These are phyloP conservation scores for Prosopocoilus inquinatus DNA, from an alignment of 2,888 invertebrate genomes.

Conservation along the genomic window DNA sequence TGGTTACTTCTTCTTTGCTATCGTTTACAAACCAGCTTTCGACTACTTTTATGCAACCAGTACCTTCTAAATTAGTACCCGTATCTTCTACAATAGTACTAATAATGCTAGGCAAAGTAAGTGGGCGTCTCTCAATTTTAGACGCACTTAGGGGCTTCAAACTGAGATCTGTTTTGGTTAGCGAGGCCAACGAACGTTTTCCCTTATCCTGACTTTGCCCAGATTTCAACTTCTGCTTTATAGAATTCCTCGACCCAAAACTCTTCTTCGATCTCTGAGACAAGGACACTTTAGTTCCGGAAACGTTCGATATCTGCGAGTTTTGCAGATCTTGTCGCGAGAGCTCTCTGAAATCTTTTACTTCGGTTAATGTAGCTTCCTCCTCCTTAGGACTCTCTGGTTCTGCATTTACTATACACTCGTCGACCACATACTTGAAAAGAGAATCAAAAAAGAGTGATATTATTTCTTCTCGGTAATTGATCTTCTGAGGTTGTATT, in stretches of 20 bases:
- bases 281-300: constrained; percentile 22
- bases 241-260: too few relatives aligned
- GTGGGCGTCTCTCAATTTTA: too few relatives aligned
- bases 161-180: too few relatives aligned
- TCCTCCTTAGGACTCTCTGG: not conserved
- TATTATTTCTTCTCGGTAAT: constrained; percentile 33
- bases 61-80: not conserved
- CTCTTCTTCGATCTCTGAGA: constrained; percentile 9
- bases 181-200: too few relatives aligned
- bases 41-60: not conserved
- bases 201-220: too few relatives aligned
- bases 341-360: constrained; percentile 26
- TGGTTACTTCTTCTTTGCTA: constrained; percentile 52
- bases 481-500: constrained; percentile 7
- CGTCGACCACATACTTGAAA: constrained; percentile 28
- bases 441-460: constrained; percentile 32
- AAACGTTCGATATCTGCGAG: constrained; percentile 10
- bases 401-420: constrained; percentile 13
- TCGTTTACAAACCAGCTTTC: constrained; percentile 16
- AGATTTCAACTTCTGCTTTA: too few relatives aligned
- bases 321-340: constrained; percentile 20
- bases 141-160: too few relatives aligned
- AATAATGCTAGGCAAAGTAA: not conserved
- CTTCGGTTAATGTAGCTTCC: not conserved
- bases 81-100: not conserved